Evolutionary conservation across 2,797 vertebrate genomes (phyloP), one percentile per base, ranked within the genome.

Genomic region (Sylvilagus floridanus): DNA sequence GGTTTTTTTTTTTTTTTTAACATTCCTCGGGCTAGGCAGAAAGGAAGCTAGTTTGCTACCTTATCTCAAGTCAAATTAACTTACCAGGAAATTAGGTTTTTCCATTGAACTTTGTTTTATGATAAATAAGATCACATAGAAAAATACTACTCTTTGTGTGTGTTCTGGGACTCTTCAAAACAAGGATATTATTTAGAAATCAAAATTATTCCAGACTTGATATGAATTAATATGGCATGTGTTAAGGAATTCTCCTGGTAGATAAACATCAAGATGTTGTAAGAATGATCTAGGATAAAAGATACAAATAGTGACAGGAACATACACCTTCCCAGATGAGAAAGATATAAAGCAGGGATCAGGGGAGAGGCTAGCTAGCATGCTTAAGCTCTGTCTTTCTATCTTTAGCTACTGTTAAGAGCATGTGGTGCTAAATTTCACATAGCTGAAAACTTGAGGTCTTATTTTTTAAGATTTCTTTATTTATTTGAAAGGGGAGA

Each of bases 151-250:
- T n/a, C 75, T 94, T 91, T 83, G 30, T 83, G 66, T 52, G 3
- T 86, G 30, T 90, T 84, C 81, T 95, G 93, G n/a, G 90, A 86
- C 60, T 95, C 75, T 94, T 90, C 35, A 69, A 96, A 89, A 88
- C 37, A 95, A 89, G 68, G 62, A 95, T 42, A 90, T 22, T 8
- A 91, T 84, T 97, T 69, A 95, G 47, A 96, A 95, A 94, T 96
- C 93, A 96, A 93, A 97, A 96, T 37, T 84, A 95, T 35, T 21
- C 50, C 65, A 91, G 88, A 88, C 30, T 83, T 93, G 90, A 73
- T 89, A 97, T 82, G 84, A 97, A 97, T 98, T 98, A 97, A 96
- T 97, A 95, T 94, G 75, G 52, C 79, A 92, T 96, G 96, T 75
- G 62, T 66, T 96, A 94, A 91, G 50, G 47, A 97, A 96, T 60